Evolutionary conservation across 2,888 invertebrate species (phyloP), one percentile per base, ranked within the genome.

Genomic region (Synergus gifuensis): DNA sequence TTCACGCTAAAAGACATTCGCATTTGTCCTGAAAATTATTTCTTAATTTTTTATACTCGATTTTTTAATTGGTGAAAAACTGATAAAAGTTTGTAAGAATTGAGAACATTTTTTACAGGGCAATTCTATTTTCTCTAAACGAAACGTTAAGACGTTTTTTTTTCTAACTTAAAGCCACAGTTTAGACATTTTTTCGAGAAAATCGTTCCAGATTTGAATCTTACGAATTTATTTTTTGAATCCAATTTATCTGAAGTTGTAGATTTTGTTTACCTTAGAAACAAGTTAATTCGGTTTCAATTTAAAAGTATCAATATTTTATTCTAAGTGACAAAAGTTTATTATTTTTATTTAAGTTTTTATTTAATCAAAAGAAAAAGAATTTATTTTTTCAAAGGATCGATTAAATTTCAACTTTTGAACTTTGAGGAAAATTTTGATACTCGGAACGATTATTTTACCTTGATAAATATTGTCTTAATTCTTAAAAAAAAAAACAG

Each of bases 1-100:
- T 62, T 62, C 60, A 62, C 22, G 12, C 60, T 12, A 62, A 62
- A 62, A 62, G 60, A 62, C 54, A 62, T 62, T 62, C 22, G 60
- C 60, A 62, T 62, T 28, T 28, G 60, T 14, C 12, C 60, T 28
- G 0, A 28, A 62, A 62, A 62, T 28, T 1, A 62, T 28, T 62
- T 62, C 60, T 18, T 14, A 12, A 62, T 11, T 18, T 28, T 62
- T 62, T 14, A 0, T 11, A 62, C 2, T 18, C 1, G 4, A 46
- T 14, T 58, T 58, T 58, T 9, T n/a, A 8, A 58, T n/a, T 18
- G 18, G 2, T 28, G 46, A 42, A 66, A 36, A 36, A 64, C 9
- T 64, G 36, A 40, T n/a, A n/a, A 66, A 7, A 42, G 12, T 42
- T n/a, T 42, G 1, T 8, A 11, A 66, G 12, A 42, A 66, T 54